A percentile compares a stretch with the other conserved stretches of the same genome.
phyloP scores from a whole-genome alignment of 2,797 vertebrate genomes.

The Ibycter americanus region DNA sequence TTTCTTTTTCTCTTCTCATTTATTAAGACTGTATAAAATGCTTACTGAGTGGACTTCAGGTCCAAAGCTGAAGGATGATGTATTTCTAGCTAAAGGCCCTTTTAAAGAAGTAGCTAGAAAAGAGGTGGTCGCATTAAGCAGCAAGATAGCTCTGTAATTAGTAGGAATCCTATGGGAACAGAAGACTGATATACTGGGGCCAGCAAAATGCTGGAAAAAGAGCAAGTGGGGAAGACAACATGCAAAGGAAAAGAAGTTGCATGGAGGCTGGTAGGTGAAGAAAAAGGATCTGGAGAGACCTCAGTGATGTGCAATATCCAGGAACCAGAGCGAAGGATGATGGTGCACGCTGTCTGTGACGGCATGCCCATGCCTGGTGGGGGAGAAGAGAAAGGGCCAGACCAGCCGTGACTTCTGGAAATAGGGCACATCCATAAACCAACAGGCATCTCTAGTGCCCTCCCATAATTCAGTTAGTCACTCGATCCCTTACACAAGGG shows the following conservation, averaged over 20 bases:
- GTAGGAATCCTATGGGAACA: conserved; percentile 1
- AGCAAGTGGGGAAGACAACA: background rate
- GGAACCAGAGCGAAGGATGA: background rate
- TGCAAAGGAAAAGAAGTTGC: background rate
- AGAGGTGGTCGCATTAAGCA: conserved; percentile 30
- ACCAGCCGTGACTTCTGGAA: background rate
- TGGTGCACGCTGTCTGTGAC: accelerated
- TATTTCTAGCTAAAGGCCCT: conserved; percentile 51
- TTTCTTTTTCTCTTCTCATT: conserved; percentile 54
- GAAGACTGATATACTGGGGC: background rate
- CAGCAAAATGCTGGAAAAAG: conserved; percentile 29
- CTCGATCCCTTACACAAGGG: background rate
- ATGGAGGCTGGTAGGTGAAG: background rate
- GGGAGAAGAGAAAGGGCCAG: background rate
- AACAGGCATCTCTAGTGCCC: background rate
- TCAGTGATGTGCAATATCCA: background rate
- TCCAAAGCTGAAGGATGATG: conserved; percentile 59
- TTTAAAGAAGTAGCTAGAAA: conserved; percentile 17
- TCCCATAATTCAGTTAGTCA: background rate
- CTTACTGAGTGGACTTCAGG: conserved; percentile 53
- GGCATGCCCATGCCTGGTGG: background rate
- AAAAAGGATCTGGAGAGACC: background rate
- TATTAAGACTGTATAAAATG: conserved; percentile 59
- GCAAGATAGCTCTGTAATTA: conserved; percentile 61
- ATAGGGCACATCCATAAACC: background rate